A percentile compares a stretch with the other conserved stretches of the same genome.
phyloP scores from a whole-genome alignment of 2,888 invertebrate genomes.

The Melitaea athalia region DNA sequence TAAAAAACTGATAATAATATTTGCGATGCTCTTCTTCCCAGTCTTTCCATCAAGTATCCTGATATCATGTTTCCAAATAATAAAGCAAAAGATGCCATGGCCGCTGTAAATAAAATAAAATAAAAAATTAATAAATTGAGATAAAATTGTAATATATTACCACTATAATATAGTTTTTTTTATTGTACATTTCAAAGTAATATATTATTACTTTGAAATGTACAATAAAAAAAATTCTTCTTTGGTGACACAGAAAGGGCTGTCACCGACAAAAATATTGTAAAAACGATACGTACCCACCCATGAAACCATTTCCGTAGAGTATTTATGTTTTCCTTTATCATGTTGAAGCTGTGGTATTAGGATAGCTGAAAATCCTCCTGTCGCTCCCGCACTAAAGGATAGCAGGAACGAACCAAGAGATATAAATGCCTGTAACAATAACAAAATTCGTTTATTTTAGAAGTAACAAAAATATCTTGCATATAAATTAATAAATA shows the following conservation, averaged over 20 bases:
- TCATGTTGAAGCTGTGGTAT: conserved; percentile 80
- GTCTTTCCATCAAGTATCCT: conserved; percentile 82
- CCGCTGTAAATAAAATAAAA: conserved; percentile 71
- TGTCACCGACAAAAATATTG: not conserved
- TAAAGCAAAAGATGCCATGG: conserved; percentile 83
- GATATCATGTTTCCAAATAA: conserved; percentile 83
- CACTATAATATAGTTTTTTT: no score
- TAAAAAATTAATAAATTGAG: conserved; percentile 7
- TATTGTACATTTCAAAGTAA: no score
- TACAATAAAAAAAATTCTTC: not conserved
- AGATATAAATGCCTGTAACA: conserved; percentile 75
- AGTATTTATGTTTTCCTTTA: conserved; percentile 66
- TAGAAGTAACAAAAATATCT: not conserved
- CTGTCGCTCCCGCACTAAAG: conserved; percentile 81
- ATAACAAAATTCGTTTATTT: conserved; percentile 28
- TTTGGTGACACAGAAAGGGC: no score
- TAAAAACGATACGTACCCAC: conserved; percentile 74
- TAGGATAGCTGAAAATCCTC: conserved; percentile 85
- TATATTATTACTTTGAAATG: not conserved
- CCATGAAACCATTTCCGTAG: conserved; percentile 82
- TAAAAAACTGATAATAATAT: conserved; percentile 78
- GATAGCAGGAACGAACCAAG: conserved; percentile 81
- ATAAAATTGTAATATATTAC: not conserved
- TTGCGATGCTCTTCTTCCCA: conserved; percentile 82
- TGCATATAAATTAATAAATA: not conserved